Percentiles rank a stretch among this genome's conserved stretches.
Evolutionary conservation across 2,113 vertebrate species (phyloP).

Genomic region (Corythornis vintsioides): DNA sequence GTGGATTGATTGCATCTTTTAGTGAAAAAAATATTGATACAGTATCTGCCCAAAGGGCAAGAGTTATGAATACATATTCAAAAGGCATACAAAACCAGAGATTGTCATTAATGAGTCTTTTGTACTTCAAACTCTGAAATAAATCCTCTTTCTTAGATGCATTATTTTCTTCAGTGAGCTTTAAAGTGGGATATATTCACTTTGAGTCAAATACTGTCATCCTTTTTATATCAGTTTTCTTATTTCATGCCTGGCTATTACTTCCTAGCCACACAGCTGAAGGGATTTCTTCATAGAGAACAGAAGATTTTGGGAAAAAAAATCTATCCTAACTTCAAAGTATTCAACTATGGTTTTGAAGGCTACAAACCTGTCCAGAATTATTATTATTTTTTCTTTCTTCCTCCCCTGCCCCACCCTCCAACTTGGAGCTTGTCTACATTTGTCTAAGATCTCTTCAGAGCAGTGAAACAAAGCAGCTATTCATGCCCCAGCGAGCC

Average conservation of each 20-base stretch:
- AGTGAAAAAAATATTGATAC: not conserved
- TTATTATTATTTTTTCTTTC: not conserved
- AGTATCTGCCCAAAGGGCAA: not conserved
- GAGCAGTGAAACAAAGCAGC: constrained; percentile 32
- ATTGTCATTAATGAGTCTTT: not conserved
- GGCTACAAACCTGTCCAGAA: not conserved
- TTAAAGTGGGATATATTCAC: not conserved
- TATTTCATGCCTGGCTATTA: not conserved
- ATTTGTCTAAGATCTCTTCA: constrained; percentile 17
- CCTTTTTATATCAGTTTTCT: not conserved
- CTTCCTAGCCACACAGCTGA: not conserved
- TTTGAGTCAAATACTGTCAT: not conserved
- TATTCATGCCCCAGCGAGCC: constrained; percentile 15
- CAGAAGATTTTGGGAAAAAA: not conserved
- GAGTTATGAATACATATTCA: not conserved
- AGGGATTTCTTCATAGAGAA: not conserved
- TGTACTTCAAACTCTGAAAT: not conserved
- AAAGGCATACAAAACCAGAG: not conserved
- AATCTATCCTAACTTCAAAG: not conserved
- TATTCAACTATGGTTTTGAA: not conserved
- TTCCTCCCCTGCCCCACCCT: no score
- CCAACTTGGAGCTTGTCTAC: not conserved
- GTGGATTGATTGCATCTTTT: not conserved
- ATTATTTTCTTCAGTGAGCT: constrained; percentile 6
- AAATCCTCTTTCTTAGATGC: not conserved